These are phyloP conservation scores for Butastur rufipennis DNA, from an alignment of 2,113 vertebrate species.

Conservation along the genomic window DNA sequence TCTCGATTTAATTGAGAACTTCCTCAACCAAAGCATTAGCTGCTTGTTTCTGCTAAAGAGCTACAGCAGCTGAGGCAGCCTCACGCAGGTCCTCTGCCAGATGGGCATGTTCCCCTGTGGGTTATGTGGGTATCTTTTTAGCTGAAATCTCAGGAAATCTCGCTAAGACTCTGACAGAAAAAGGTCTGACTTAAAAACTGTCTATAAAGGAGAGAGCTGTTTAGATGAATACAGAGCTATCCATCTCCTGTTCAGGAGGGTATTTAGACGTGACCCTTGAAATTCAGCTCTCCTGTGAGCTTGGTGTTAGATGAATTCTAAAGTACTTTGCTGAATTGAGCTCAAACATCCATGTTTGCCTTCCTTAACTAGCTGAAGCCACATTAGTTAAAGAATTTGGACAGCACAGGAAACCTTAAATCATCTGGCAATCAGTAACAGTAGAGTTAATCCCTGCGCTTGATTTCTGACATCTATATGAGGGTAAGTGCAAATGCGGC, in stretches of 20 bases:
- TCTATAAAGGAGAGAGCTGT: not conserved
- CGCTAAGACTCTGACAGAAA: not conserved
- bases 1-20: not conserved
- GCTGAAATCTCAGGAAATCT: not conserved
- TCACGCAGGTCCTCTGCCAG: not conserved
- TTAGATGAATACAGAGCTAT: not conserved
- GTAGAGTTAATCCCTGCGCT: not conserved
- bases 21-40: not conserved
- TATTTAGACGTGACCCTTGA: not conserved
- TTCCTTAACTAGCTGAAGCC: not conserved
- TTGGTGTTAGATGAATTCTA: not conserved
- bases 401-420: constrained; percentile 14
- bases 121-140: not conserved
- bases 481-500: not conserved
- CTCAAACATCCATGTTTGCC: not conserved
- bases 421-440: not conserved
- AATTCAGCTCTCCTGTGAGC: not conserved
- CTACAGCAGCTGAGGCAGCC: not conserved
- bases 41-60: not conserved
- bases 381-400: not conserved
- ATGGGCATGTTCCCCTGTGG: not conserved
- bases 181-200: not conserved
- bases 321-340: not conserved
- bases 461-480: not conserved
- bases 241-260: not conserved